Base-by-base conservation (phyloP, 2,888 invertebrate genomes). In the Drosophila emarginata region DNA sequence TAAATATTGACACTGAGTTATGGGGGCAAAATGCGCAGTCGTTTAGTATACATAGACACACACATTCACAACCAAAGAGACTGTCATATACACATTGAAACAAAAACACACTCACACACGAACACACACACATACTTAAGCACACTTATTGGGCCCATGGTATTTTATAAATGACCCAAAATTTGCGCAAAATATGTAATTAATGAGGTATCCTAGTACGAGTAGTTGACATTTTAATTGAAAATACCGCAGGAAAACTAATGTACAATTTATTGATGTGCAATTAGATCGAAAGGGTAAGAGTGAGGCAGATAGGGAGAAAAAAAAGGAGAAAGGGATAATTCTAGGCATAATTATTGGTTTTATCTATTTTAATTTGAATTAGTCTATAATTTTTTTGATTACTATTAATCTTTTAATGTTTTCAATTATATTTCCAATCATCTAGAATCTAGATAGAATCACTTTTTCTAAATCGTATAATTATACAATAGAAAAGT, bases 1-100 rank as follows among this genome's bases (percentile, higher is more conserved):
- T 80, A 74, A 81, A 69, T 77, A 81, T 78, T 70, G 81, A 68
- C 79, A 68, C 61, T 82, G 87, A 87, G 72, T 79, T 81, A 84
- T 84, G 79, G 53, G 21, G 18, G 59, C 64, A 64, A 72, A 71
- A 56, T 64, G 78, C 76, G 73, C 71, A 80, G 63, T 75, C 83
- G 59, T 69, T 74, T 62, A 59, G 74, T 68, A 45, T 45, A 45
- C 45, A 45, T 37, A 37, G n/a, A 37, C 39, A 61, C 18, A 36
- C 57, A 57, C 56, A 28, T 39, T 18, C 50, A 60, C 15, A 32
- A 45, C 72, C 56, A 57, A 2, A 32, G 32, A 32, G 45, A 58
- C 18, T 45, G 11, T 4, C 21, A 45, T 21, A 11, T 21, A 21
- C 45, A 45, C 18, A 45, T 15, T 45, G 3, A 45, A 45, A 45